Conservation (phyloP, 2,113 vertebrate species). For the Ameiurus melas region DNA sequence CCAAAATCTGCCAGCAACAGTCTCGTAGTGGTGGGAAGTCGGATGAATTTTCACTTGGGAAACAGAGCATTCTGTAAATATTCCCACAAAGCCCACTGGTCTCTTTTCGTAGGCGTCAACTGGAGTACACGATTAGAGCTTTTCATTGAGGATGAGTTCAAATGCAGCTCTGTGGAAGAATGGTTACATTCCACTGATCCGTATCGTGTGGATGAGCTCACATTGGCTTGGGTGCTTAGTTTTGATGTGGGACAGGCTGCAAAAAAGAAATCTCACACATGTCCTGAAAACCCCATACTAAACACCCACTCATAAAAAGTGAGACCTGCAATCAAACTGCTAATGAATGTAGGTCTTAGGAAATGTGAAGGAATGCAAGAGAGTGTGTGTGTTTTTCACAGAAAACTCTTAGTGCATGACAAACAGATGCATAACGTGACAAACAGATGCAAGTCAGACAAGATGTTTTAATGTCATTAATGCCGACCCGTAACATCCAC, state of each 20-base stretch:
- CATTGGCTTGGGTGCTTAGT: background rate
- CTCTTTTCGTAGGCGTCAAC: slow-evolving; percentile 35
- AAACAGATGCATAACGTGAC: background rate
- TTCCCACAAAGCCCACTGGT: slow-evolving; percentile 47
- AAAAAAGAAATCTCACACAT: background rate
- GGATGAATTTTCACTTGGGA: slow-evolving; percentile 31
- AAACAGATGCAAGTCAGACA: background rate
- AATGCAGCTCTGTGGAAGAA: slow-evolving; percentile 8
- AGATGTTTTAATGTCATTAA: background rate
- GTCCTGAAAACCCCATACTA: background rate
- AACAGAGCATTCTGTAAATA: slow-evolving; percentile 43
- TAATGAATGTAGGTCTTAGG: background rate
- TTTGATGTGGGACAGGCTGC: background rate
- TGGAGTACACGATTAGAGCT: slow-evolving; percentile 19
- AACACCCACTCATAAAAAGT: background rate
- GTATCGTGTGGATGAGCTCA: slow-evolving; percentile 4
- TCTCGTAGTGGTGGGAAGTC: background rate
- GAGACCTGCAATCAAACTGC: background rate
- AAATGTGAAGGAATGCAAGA: background rate
- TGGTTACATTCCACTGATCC: slow-evolving; percentile 7
- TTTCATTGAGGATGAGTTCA: slow-evolving; percentile 26
- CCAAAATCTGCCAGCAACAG: background rate
- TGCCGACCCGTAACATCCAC: background rate
- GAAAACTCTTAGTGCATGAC: background rate
- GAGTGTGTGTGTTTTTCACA: background rate